These are phyloP conservation scores for Aradus depressus DNA, from an alignment of 2,888 invertebrate species.

Conservation along the genomic window DNA sequence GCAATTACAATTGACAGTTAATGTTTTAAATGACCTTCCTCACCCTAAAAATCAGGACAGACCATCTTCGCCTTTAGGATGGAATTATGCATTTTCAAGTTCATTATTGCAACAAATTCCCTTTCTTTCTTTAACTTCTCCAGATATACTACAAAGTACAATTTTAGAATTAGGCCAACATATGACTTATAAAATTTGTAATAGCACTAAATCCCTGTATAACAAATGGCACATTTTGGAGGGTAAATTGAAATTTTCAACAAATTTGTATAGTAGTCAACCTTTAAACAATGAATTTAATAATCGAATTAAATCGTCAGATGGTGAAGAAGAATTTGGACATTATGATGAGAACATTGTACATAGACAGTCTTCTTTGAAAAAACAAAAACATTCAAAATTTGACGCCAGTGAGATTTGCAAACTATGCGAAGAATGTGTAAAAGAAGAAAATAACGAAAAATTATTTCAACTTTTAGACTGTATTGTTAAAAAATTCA, in stretches of 20 bases:
- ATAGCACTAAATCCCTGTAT: constrained; percentile 44
- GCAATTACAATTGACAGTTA: constrained; percentile 2
- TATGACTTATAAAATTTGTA: constrained; percentile 44
- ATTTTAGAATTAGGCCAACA: constrained; percentile 43
- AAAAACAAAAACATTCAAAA: constrained; percentile 17
- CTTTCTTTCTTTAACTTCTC: constrained; percentile 30
- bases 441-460: constrained; percentile 17
- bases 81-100: background rate
- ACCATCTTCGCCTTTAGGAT: background rate
- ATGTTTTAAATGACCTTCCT: background rate
- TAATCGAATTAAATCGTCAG: constrained; percentile 3
- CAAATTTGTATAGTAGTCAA: constrained; percentile 11
- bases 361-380: background rate
- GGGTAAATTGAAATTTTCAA: constrained; percentile 34
- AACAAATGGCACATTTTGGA: constrained; percentile 46
- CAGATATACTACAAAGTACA: constrained; percentile 37
- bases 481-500: constrained; percentile 16
- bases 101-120: constrained; percentile 24
- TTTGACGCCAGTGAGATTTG: constrained; percentile 22
- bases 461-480: constrained; percentile 17
- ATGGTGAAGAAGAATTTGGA: background rate
- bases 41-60: background rate
- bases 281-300: constrained; percentile 6
- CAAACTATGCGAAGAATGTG: constrained; percentile 21
- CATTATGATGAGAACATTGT: constrained; percentile 11